Percentiles rank a stretch among this genome's conserved stretches.
Conservation (phyloP, 2,113 vertebrate genomes). For the Crotalus helleri region DNA sequence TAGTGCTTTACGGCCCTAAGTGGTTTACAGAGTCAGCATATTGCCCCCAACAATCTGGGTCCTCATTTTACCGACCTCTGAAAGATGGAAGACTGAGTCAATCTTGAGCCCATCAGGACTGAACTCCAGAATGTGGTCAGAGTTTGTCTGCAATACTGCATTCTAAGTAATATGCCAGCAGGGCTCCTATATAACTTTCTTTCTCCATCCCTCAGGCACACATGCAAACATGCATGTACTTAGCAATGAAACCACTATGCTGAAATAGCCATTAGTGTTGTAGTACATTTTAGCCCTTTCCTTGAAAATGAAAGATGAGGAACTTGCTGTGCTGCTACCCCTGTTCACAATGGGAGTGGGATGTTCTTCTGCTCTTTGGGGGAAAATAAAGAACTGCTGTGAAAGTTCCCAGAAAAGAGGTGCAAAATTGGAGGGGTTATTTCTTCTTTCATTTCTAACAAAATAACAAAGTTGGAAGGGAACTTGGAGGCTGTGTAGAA, state of each 20-base stretch:
- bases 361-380: neutral
- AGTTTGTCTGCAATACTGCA: neutral
- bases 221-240: neutral
- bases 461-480: neutral
- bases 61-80: neutral
- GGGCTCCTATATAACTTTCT: neutral
- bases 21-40: neutral
- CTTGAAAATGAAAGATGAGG: neutral
- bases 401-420: neutral
- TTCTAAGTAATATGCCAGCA: neutral
- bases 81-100: neutral
- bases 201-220: neutral
- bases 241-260: neutral
- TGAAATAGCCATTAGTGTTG: neutral
- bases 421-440: neutral
- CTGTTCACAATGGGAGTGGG: neutral
- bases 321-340: neutral
- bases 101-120: neutral
- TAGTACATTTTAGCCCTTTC: neutral
- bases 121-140: neutral
- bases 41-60: neutral
- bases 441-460: neutral
- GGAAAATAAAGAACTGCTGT: neutral
- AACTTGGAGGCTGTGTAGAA: neutral
- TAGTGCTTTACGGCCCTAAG: neutral